Evolutionary conservation across 35 echinoderm and acorn worm genomes (phyloP), one percentile per base, ranked within the genome.

Genomic region (Chiridota heheva): DNA sequence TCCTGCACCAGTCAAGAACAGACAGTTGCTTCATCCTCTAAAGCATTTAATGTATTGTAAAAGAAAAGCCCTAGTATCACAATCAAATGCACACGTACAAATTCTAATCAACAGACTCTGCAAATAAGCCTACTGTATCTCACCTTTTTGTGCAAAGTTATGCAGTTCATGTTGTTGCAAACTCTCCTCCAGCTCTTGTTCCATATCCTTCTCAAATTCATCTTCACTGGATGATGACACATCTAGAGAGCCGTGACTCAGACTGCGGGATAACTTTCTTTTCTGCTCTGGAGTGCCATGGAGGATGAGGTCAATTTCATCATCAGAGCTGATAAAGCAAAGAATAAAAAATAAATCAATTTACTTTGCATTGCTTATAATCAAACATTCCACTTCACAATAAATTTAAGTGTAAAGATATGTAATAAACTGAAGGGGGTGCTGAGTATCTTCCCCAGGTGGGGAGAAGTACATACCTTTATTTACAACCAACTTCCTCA

Each of bases 141-240:
- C 48, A 58, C 48, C 75, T 20, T 49, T 57, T 60, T 42, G 75
- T 78, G 42, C 34, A 40, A 16, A 46, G 24, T 88, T 86, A 55
- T 86, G 78, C 53, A 81, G 58, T 63, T 98, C 89, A 81, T 91
- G 78, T 38, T 79, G 49, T 76, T 42, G 91, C 89, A 98, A 89
- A 18, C 85, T 87, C 25, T 82, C 76, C 53, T 91, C 85, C 40
- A 98, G 76, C 53, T 92, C 95, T 30, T 58, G 72, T 55, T 98
- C 95, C 89, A 98, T 91, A 59, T 98, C 95, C 63, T 98, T 98
- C 68, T 98, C 95, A 82, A 98, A 98, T 34, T 98, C 95, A 98
- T 98, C 95, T 37, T 86, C 95, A 63, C 95, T 98, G 10, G 95
- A 98, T 31, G 85, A 88, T 31, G 85, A 88, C 68, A 98, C 44